These are phyloP conservation scores for Hyles euphorbiae DNA, from an alignment of 1,140 invertebrate genomes.

Conservation along the genomic window DNA sequence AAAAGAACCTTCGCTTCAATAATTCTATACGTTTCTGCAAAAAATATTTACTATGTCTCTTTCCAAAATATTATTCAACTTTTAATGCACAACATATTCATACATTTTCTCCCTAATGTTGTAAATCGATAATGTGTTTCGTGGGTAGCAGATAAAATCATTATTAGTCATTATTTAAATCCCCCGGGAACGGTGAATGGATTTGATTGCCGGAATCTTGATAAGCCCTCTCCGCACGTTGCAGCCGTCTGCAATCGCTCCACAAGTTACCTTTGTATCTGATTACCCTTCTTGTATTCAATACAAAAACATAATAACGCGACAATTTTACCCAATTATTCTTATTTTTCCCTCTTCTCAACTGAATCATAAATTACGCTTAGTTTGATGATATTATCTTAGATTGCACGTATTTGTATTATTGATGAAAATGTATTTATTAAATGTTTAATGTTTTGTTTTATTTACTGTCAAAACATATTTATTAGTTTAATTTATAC, in stretches of 20 bases:
- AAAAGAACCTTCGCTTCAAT: background rate
- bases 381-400: too few relatives aligned
- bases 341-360: background rate
- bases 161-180: constrained; percentile 25
- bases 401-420: too few relatives aligned
- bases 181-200: constrained; percentile 33
- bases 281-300: constrained; percentile 44
- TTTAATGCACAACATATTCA: too few relatives aligned
- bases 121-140: background rate
- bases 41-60: background rate
- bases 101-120: background rate
- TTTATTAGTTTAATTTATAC: too few relatives aligned
- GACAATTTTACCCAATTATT: constrained; percentile 1
- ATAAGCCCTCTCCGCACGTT: constrained; percentile 40
- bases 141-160: constrained; percentile 9
- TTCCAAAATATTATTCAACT: too few relatives aligned
- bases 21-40: background rate
- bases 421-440: too few relatives aligned
- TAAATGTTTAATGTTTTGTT: too few relatives aligned
- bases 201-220: constrained; percentile 60
- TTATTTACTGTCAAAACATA: too few relatives aligned
- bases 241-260: constrained; percentile 11
- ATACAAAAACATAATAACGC: constrained; percentile 5
- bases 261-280: constrained; percentile 34
- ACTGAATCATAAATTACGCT: too few relatives aligned